Evolutionary conservation across 2,888 invertebrate species (phyloP).

Genomic region (Carabus problematicus): DNA sequence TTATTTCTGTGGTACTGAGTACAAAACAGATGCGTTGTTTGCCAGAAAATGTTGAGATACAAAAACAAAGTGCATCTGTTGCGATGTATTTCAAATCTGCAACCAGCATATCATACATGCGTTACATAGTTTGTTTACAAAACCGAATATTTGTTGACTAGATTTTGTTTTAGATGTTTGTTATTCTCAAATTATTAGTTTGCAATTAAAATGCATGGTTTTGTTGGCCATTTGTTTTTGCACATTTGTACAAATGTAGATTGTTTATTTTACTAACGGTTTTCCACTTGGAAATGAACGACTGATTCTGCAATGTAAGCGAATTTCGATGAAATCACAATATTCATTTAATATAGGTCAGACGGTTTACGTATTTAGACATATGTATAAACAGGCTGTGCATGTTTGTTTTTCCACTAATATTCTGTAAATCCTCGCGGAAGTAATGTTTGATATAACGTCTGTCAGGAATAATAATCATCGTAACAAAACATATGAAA

Average conservation of each 20-base stretch:
- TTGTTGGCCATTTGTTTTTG: too few relatives aligned
- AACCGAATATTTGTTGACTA: too few relatives aligned
- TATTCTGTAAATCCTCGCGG: conserved; percentile 19
- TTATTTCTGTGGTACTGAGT: too few relatives aligned
- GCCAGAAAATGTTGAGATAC: too few relatives aligned
- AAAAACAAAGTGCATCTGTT: not conserved
- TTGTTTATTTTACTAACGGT: too few relatives aligned
- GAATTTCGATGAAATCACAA: conserved; percentile 6
- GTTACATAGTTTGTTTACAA: too few relatives aligned
- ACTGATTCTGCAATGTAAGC: not conserved
- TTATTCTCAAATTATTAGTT: too few relatives aligned
- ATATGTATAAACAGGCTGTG: conserved; percentile 20
- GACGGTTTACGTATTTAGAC: conserved; percentile 16
- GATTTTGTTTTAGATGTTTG: too few relatives aligned
- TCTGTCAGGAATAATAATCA: not conserved
- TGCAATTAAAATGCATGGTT: too few relatives aligned
- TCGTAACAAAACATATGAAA: conserved; percentile 8
- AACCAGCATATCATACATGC: conserved; percentile 6
- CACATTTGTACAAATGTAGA: too few relatives aligned
- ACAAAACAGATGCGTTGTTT: too few relatives aligned
- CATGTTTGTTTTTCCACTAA: conserved; percentile 27
- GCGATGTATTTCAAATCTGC: not conserved
- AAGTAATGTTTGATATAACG: conserved; percentile 13
- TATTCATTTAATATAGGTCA: conserved; percentile 19
- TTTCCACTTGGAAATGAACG: too few relatives aligned